Base-by-base conservation (phyloP, 1,140 invertebrate genomes). In the Meloidogyne hapla region DNA sequence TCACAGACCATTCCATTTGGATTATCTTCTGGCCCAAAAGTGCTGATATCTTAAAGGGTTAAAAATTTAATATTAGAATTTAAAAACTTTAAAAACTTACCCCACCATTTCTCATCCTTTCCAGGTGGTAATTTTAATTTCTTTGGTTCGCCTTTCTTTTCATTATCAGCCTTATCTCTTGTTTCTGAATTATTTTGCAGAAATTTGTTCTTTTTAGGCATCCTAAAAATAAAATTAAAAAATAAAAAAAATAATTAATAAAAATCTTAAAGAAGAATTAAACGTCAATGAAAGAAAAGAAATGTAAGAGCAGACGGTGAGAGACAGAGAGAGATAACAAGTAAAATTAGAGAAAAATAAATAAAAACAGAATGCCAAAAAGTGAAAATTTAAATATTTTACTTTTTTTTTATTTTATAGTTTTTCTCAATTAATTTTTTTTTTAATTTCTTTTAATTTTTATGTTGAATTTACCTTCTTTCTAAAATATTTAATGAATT, bases 21-120 rank as follows among this genome's bases (percentile, higher is more conserved):
- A 89, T 96, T 98, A 87, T 99, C 92, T 85, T 95, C 92, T 40
- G 91, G 91, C 71, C 91, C 93, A 87, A 98, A 98, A 91, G 90
- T 1, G 94, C 94, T 77, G 96, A 92, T 91, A 94, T 94, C 71
- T 73, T 28, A 28, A 15, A 12, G n/a, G n/a, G n/a, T n/a, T n/a
- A n/a, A n/a, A n/a, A n/a, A n/a, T n/a, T 13, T 2, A 18, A 73
- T 12, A 9, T 67, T 21, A 18, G 18, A 33, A 25, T 1, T 6
- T 65, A 73, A 26, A 33, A 33, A 33, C 28, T 33, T 6, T 10
- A 13, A 63, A 5, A 23, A 64, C 71, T 33, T 63, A 73, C 71
- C 89, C 89, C 90, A 77, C 88, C 89, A 79, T 85, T 87, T 69
- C 83, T 89, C 63, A 89, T 89, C 74, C 70, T 86, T 86, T 2